A percentile compares a stretch with the other conserved stretches of the same genome.
These are phyloP conservation scores for Oryzias melastigma DNA, from an alignment of 2,113 vertebrate genomes.

Conservation along the genomic window DNA sequence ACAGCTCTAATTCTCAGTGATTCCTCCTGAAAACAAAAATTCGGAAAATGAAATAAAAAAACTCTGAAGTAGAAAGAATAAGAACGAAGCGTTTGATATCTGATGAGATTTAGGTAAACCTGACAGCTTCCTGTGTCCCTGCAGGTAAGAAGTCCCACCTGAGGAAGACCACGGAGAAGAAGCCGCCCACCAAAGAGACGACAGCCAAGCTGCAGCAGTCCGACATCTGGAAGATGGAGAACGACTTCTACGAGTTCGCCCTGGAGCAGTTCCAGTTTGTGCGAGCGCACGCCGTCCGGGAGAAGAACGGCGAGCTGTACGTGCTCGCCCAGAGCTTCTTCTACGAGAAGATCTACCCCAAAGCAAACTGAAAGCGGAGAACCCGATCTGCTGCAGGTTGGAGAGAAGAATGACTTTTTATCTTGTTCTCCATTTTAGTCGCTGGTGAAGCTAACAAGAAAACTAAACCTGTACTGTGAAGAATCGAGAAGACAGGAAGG, in stretches of 20 bases:
- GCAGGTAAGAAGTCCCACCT: constrained; percentile 97
- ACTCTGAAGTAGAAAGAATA: neutral
- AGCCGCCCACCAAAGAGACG: constrained; percentile 92
- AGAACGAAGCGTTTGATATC: neutral
- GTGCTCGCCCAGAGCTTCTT: constrained; percentile 94
- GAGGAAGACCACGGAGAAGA: constrained; percentile 97
- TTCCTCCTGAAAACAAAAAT: too few species aligned
- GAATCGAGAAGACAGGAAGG: too few species aligned
- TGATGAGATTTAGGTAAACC: neutral
- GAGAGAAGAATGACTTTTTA: neutral
- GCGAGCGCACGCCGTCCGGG: constrained; percentile 89
- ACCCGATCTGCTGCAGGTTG: neutral
- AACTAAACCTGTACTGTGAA: constrained; percentile 10
- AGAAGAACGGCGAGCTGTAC: constrained; percentile 94
- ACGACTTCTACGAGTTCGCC: constrained; percentile 99
- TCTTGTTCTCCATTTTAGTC: constrained; percentile 18
- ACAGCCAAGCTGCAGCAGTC: constrained; percentile 94
- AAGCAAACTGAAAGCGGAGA: constrained; percentile 80
- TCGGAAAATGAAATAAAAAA: too few species aligned
- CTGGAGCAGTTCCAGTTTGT: constrained; percentile 97
- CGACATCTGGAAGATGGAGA: constrained; percentile 97
- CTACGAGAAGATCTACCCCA: constrained; percentile 98
- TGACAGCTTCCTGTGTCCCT: neutral
- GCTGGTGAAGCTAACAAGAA: constrained; percentile 35
- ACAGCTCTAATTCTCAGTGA: too few species aligned